A percentile compares a stretch with the other conserved stretches of the same genome.
phyloP scores from a whole-genome alignment of 2,113 vertebrate species.

The Recurvirostra avosetta region DNA sequence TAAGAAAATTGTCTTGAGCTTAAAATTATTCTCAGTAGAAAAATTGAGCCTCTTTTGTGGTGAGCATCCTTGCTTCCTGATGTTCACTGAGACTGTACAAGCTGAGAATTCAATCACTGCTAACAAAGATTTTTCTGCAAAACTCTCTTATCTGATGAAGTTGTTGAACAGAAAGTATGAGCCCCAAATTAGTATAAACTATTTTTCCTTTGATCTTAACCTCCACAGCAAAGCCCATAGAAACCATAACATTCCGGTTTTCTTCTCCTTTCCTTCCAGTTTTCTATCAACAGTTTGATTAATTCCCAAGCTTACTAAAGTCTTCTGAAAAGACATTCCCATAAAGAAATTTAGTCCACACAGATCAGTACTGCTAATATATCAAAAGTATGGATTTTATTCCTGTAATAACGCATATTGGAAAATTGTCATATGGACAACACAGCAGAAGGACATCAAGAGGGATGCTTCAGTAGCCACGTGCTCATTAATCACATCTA shows the following conservation, averaged over 20 bases:
- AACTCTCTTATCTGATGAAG: neutral
- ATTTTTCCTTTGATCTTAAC: neutral
- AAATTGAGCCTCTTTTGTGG: neutral
- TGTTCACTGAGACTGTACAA: neutral
- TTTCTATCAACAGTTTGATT: neutral
- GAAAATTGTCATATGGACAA: neutral
- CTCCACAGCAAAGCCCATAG: neutral
- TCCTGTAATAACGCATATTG: neutral
- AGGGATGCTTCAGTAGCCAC: neutral
- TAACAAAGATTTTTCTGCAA: neutral
- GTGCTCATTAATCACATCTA: neutral
- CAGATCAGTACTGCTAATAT: neutral
- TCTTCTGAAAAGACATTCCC: neutral
- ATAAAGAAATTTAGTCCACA: neutral
- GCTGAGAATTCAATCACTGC: neutral
- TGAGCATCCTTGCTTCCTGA: neutral
- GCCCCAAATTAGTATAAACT: neutral
- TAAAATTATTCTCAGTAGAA: conserved; percentile 1
- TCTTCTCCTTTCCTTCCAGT: neutral
- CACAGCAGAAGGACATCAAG: neutral
- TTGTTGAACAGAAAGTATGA: neutral
- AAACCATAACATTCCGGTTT: neutral
- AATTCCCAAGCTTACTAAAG: neutral
- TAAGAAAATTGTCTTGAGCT: neutral
- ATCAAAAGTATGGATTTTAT: neutral